Conservation (phyloP, 2,113 vertebrate species). For the Lasiurus cinereus region DNA sequence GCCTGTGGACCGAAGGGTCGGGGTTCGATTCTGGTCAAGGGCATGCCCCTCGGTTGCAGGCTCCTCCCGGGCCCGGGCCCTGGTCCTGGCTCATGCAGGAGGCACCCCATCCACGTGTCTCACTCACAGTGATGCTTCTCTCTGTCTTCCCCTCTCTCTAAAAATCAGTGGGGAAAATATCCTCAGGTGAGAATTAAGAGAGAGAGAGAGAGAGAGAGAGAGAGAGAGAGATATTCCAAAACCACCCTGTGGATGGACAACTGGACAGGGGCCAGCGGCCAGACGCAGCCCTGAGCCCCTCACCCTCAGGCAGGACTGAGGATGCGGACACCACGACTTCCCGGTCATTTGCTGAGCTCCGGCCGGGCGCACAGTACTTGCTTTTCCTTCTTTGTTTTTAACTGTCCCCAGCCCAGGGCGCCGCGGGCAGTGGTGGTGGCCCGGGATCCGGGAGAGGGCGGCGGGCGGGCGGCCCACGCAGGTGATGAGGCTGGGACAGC, state of each 20-base stretch:
- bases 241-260: background rate
- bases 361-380: background rate
- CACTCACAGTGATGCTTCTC: too few species aligned
- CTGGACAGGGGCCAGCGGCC: background rate
- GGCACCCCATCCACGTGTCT: too few species aligned
- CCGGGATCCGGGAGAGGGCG: background rate
- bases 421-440: background rate
- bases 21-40: too few species aligned
- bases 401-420: background rate
- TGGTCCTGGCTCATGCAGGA: too few species aligned
- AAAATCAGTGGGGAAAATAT: too few species aligned
- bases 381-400: constrained; percentile 7
- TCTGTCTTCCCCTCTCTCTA: too few species aligned
- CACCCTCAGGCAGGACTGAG: background rate
- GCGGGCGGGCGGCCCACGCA: background rate
- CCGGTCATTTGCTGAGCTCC: background rate
- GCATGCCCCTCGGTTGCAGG: too few species aligned
- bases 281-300: background rate
- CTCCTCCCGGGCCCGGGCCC: too few species aligned
- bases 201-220: too few species aligned
- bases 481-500: constrained; percentile 51
- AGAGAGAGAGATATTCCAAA: background rate
- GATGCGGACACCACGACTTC: background rate
- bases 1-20: too few species aligned
- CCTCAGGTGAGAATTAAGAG: too few species aligned